These are phyloP conservation scores for Epinotia ramella DNA, from an alignment of 2,888 invertebrate species.

Conservation along the genomic window DNA sequence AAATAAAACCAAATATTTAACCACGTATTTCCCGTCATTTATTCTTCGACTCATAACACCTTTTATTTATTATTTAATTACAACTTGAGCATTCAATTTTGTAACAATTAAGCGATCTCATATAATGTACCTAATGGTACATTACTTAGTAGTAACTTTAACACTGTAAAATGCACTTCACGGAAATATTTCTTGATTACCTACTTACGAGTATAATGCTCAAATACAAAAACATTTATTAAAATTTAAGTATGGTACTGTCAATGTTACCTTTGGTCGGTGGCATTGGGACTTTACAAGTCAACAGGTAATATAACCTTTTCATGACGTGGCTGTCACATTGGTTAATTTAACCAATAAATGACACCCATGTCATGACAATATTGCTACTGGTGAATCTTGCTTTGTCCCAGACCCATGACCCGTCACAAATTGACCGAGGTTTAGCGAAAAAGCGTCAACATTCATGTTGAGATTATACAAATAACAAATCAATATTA, in stretches of 20 bases:
- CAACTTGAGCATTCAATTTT: slow-evolving; percentile 33
- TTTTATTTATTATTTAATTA: slow-evolving; percentile 31
- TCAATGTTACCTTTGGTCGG: neutral
- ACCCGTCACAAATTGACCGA: neutral
- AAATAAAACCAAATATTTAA: slow-evolving; percentile 41
- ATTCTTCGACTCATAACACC: slow-evolving; percentile 40
- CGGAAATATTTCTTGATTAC: neutral
- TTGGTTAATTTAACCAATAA: neutral
- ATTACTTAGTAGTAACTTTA: neutral
- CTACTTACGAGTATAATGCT: neutral
- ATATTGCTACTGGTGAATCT: neutral
- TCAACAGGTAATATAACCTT: neutral
- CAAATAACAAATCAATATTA: neutral
- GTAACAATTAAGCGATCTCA: slow-evolving; percentile 16
- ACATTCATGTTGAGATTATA: neutral
- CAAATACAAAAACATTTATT: neutral
- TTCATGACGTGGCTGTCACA: neutral
- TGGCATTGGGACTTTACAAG: neutral
- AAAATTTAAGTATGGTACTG: neutral
- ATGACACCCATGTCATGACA: neutral
- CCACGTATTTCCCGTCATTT: slow-evolving; percentile 43
- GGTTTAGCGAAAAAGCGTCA: neutral
- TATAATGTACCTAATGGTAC: slow-evolving; percentile 3
- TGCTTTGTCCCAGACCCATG: too few species aligned
- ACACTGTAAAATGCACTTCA: slow-evolving; percentile 16